phyloP scores from a whole-genome alignment of 2,797 vertebrate species.

The Sebastes umbrosus region DNA sequence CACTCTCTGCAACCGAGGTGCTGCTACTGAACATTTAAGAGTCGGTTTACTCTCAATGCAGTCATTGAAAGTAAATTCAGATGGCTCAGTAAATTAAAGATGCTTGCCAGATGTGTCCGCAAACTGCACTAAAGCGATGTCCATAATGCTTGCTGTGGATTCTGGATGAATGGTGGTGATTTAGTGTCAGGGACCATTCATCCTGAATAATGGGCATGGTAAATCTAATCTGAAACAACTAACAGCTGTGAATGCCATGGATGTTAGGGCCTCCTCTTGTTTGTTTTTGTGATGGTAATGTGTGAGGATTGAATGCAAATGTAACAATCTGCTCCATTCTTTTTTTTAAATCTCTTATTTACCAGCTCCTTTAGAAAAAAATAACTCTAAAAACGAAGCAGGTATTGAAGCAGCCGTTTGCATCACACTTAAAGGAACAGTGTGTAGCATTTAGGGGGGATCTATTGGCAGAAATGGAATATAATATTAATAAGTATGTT shows the following conservation, averaged over 20 bases:
- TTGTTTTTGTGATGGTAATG: not conserved
- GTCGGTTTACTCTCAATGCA: conserved; percentile 24
- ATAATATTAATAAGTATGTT: too few species aligned
- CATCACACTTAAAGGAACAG: not conserved
- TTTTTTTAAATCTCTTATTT: not conserved
- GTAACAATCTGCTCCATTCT: not conserved
- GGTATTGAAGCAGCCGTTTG: conserved; percentile 27
- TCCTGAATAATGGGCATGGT: conserved; percentile 23
- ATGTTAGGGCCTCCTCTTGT: not conserved
- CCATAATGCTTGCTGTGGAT: conserved; percentile 41
- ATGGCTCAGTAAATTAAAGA: not conserved
- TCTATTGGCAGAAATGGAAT: too few species aligned
- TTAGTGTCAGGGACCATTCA: conserved; percentile 16
- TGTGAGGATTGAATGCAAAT: conserved; percentile 5
- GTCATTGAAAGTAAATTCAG: conserved; percentile 27
- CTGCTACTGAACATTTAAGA: conserved; percentile 58
- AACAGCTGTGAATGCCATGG: conserved; percentile 32
- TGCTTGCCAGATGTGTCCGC: conserved; percentile 23
- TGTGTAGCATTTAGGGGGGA: too few species aligned
- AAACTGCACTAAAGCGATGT: not conserved
- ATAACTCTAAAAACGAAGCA: conserved; percentile 9
- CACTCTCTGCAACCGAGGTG: conserved; percentile 84
- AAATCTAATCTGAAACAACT: conserved; percentile 2
- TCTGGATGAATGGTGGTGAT: conserved; percentile 27
- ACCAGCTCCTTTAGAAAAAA: not conserved